These are phyloP conservation scores for Trachymyrmex cornetzi DNA, from an alignment of 1,140 invertebrate species.

Conservation along the genomic window DNA sequence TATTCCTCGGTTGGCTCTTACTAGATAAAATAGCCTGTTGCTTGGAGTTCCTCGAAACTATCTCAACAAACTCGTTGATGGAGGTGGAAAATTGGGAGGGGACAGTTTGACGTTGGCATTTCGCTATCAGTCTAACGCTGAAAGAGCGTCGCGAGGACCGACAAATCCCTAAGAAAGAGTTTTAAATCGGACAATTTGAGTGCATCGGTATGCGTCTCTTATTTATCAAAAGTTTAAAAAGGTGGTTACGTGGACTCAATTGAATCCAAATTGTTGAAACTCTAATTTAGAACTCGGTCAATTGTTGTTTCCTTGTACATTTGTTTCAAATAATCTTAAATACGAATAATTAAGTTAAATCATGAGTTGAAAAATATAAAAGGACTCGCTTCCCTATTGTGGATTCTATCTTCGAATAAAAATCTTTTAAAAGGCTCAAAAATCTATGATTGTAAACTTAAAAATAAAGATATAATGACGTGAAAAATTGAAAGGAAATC, in stretches of 20 bases:
- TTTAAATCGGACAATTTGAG: background rate
- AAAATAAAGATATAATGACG: background rate
- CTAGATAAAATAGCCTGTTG: slow-evolving; percentile 52
- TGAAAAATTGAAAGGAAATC: background rate
- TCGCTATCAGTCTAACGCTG: slow-evolving; percentile 75
- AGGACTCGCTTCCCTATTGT: background rate
- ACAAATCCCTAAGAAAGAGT: slow-evolving; percentile 63
- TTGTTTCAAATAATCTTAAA: background rate
- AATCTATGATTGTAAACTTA: background rate
- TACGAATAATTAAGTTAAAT: slow-evolving; percentile 7
- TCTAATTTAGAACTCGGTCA: background rate
- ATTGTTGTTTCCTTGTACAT: background rate
- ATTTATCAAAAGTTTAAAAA: background rate
- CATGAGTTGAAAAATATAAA: background rate
- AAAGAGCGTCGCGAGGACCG: slow-evolving; percentile 76
- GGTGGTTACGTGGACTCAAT: background rate
- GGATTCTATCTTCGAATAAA: background rate
- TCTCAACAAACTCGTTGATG: slow-evolving; percentile 65
- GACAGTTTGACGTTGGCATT: slow-evolving; percentile 73
- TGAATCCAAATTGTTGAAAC: background rate
- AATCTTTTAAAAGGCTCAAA: background rate
- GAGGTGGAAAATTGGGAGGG: slow-evolving; percentile 74
- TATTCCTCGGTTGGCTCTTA: slow-evolving; percentile 31
- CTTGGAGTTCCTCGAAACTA: slow-evolving; percentile 69
- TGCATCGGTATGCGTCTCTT: slow-evolving; percentile 24